A percentile compares a stretch with the other conserved stretches of the same genome.
Evolutionary conservation across 2,797 vertebrate species (phyloP).

Genomic region (Catostomus latipinnis): DNA sequence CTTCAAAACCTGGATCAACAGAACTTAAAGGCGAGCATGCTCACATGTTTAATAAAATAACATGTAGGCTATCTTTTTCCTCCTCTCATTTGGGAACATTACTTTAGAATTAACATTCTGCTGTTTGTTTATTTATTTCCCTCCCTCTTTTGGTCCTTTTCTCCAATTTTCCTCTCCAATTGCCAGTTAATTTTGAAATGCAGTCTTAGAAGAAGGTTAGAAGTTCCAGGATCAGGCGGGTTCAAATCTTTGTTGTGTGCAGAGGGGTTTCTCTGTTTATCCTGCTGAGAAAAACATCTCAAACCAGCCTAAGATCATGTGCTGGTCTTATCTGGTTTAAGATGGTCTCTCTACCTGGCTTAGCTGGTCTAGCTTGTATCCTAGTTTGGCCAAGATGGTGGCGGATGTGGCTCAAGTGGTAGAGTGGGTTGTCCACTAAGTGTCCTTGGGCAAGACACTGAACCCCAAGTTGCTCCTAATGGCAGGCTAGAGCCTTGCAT

Average conservation of each 20-base stretch:
- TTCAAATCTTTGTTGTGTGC: constrained; percentile 27
- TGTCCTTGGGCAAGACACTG: too few relatives aligned
- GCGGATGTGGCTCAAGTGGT: too few relatives aligned
- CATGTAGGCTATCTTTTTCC: constrained; percentile 23
- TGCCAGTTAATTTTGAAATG: constrained; percentile 77
- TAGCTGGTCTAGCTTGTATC: too few relatives aligned
- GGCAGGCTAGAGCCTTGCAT: too few relatives aligned
- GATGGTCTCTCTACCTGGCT: too few relatives aligned
- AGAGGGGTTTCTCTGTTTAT: constrained; percentile 19
- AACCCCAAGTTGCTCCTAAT: too few relatives aligned
- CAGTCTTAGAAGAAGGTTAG: constrained; percentile 57
- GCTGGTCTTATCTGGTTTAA: too few relatives aligned
- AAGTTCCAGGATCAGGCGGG: constrained; percentile 50
- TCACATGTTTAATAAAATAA: constrained; percentile 61
- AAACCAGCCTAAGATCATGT: too few relatives aligned
- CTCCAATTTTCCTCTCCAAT: constrained; percentile 65
- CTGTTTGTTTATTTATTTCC: constrained; percentile 44
- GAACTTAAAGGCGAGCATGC: constrained; percentile 64
- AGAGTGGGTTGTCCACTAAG: too few relatives aligned
- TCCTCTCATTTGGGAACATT: constrained; percentile 54
- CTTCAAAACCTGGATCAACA: constrained; percentile 58
- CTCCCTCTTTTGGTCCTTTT: constrained; percentile 46
- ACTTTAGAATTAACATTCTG: constrained; percentile 52
- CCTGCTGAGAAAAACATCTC: too few relatives aligned
- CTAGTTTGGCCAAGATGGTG: too few relatives aligned